Evolutionary conservation across 2,113 vertebrate species (phyloP).

Genomic region (Eurypyga helias): DNA sequence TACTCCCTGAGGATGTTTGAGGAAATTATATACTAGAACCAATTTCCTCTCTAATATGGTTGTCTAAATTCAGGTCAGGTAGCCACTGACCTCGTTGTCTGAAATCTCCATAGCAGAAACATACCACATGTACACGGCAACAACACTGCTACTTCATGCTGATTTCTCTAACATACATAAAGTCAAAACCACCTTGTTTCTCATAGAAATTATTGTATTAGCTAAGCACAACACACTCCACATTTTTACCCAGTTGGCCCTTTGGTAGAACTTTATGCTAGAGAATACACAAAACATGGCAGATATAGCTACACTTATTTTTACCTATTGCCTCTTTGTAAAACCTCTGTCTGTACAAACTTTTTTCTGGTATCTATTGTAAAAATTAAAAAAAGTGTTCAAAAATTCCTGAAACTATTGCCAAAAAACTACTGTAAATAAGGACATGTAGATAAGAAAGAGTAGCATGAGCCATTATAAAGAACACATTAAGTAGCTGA

Average conservation of each 20-base stretch:
- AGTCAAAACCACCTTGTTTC: not conserved
- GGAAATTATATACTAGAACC: constrained; percentile 22
- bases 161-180: not conserved
- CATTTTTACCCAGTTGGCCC: not conserved
- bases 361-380: not conserved
- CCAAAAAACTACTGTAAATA: not conserved
- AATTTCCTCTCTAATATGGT: not conserved
- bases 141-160: not conserved
- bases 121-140: not conserved
- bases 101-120: not conserved
- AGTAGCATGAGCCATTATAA: not conserved
- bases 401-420: not conserved
- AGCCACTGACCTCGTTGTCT: not conserved
- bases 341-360: not conserved
- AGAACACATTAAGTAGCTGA: not conserved
- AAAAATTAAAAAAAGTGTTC: not conserved
- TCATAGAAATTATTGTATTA: not conserved
- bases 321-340: not conserved
- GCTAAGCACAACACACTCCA: not conserved
- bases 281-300: not conserved
- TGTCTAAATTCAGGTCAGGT: not conserved
- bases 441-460: not conserved
- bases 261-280: not conserved
- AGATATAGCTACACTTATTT: not conserved
- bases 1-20: not conserved